Evolutionary conservation across 1,140 invertebrate genomes (phyloP), one percentile per base, ranked within the genome.

Genomic region (Pseudomyrmex concolor): DNA sequence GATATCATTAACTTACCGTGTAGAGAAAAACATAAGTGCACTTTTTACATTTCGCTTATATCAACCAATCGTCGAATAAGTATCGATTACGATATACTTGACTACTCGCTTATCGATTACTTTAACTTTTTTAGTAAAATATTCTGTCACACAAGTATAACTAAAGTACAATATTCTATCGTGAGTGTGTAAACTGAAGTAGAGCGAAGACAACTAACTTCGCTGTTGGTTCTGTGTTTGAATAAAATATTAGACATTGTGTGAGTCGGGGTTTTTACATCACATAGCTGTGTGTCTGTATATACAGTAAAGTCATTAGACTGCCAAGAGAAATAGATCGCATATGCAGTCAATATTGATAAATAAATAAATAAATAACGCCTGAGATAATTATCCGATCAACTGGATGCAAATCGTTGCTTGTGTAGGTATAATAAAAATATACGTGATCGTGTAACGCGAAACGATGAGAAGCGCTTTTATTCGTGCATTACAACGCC

Each of bases 201-300:
- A 34, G 34, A 10, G 34, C 55, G 5, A 15, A 17, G 19, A 12
- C 19, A 55, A 34, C 12, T 25, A 12, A 51, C 7, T 19, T n/a
- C 10, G 25, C 51, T 25, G 25, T 1, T 19, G 43, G 25, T 25
- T 70, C 2, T 13, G 15, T 19, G 59, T 34, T 51, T 76, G 34
- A 76, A 76, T 76, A 68, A 70, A 59, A 57, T 68, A 68, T 78
- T 48, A 45, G 0, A 13, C 34, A 54, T 55, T 67, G 60, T 34
- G 34, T 7, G 34, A 62, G 57, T 12, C 17, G 43, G 13, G 13
- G 8, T 17, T 12, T 19, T 51, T 51, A 74, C 17, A 17, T 2
- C 19, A 45, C 48, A 3, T 9, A 43, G 12, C 22, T 13, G 4
- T 19, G 43, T 54, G n/a, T 34, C 5, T 34, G 0, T 7, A 7